Conservation (phyloP, 2,888 invertebrate genomes). For the Acronicta psi region DNA sequence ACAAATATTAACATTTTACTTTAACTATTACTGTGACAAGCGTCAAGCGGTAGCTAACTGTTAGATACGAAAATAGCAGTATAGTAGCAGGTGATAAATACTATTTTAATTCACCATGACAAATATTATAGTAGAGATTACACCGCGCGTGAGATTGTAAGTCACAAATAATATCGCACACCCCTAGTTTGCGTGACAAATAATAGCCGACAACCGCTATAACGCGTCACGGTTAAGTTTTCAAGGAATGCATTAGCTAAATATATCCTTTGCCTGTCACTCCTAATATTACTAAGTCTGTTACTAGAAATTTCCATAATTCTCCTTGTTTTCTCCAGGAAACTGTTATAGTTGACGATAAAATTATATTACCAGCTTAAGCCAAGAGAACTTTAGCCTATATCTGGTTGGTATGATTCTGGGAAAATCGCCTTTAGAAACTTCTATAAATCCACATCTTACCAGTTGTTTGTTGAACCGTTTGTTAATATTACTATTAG, state of each 20-base stretch:
- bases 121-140: background rate
- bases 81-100: no score
- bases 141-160: background rate
- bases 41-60: no score
- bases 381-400: background rate
- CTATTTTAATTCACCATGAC: background rate
- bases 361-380: slow-evolving; percentile 13
- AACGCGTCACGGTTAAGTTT: slow-evolving; percentile 25
- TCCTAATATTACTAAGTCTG: slow-evolving; percentile 33
- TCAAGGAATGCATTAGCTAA: slow-evolving; percentile 47
- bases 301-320: slow-evolving; percentile 36
- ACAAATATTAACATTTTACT: no score
- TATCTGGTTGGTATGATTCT: slow-evolving; percentile 1
- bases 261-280: slow-evolving; percentile 39
- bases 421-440: background rate
- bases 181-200: slow-evolving; percentile 26
- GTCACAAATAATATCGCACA: slow-evolving; percentile 27
- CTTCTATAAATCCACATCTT: background rate
- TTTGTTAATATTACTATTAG: no score
- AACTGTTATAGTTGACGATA: slow-evolving; percentile 25
- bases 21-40: no score
- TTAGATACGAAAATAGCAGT: no score
- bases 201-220: slow-evolving; percentile 18
- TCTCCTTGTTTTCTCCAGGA: slow-evolving; percentile 23
- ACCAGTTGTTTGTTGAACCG: no score